Evolutionary conservation across 2,113 vertebrate species (phyloP).

Genomic region (Alectura lathami): DNA sequence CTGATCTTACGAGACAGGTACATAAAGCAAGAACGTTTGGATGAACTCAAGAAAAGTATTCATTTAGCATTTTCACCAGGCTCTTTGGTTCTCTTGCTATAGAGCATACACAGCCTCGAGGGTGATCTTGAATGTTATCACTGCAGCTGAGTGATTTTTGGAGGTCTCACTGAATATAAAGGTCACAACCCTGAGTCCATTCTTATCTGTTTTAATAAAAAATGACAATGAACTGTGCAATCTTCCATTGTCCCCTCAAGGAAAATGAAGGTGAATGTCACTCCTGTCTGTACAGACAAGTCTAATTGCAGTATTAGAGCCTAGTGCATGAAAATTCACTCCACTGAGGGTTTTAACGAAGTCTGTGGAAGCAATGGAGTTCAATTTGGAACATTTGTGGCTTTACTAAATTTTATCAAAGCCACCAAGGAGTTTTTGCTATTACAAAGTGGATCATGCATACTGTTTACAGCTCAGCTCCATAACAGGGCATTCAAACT

Average conservation of each 20-base stretch:
- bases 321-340: slow-evolving; percentile 1
- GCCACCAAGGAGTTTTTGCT: slow-evolving; percentile 55
- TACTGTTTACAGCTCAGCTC: slow-evolving; percentile 10
- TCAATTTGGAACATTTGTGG: slow-evolving; percentile 13
- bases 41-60: neutral
- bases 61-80: neutral
- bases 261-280: slow-evolving; percentile 36
- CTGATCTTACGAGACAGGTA: slow-evolving; percentile 35
- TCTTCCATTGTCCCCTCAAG: slow-evolving; percentile 48
- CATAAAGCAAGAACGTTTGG: slow-evolving; percentile 8
- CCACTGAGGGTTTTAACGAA: slow-evolving; percentile 3
- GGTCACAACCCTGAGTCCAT: slow-evolving; percentile 74
- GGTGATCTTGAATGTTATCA: slow-evolving; percentile 74
- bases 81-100: slow-evolving; percentile 18
- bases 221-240: slow-evolving; percentile 73
- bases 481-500: slow-evolving; percentile 7
- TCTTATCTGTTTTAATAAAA: slow-evolving; percentile 78
- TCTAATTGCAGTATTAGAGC: slow-evolving; percentile 26
- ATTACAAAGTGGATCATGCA: slow-evolving; percentile 11
- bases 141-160: slow-evolving; percentile 71
- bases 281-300: slow-evolving; percentile 14
- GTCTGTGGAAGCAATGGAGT: neutral
- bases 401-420: slow-evolving; percentile 34
- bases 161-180: slow-evolving; percentile 72
- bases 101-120: slow-evolving; percentile 13